Conservation (phyloP, 2,888 invertebrate species). For the Sycophila texana region DNA sequence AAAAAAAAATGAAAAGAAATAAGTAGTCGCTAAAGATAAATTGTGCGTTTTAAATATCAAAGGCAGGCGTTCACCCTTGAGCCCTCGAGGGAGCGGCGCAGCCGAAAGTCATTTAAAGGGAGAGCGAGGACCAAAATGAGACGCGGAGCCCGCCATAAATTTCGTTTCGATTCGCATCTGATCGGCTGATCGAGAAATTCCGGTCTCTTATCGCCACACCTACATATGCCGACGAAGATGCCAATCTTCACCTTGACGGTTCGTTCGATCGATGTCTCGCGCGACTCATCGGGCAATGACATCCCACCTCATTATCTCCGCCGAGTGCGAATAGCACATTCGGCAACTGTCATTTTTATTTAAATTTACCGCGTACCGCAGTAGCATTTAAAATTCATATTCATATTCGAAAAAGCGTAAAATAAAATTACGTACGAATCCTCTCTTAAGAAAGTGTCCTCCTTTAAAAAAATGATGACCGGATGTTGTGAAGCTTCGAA, state of each 20-base stretch:
- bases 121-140: constrained; percentile 38
- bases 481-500: no score
- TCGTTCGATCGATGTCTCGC: neutral
- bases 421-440: no score
- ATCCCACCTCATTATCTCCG: neutral
- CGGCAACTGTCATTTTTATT: neutral
- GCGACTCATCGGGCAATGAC: neutral
- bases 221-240: constrained; percentile 7
- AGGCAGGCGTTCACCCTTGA: constrained; percentile 2
- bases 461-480: no score
- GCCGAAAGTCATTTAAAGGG: constrained; percentile 17
- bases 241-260: constrained; percentile 12
- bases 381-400: neutral
- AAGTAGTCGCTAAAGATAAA: constrained; percentile 34
- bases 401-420: neutral
- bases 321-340: no score
- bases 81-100: neutral
- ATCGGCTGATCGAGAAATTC: constrained; percentile 2
- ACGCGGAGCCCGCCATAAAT: constrained; percentile 42
- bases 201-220: constrained; percentile 45
- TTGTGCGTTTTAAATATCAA: constrained; percentile 48
- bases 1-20: neutral
- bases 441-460: no score
- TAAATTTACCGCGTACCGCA: neutral
- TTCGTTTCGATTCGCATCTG: constrained; percentile 26